Conservation (phyloP, 2,797 vertebrate species). For the Pipistrellus pygmaeus region DNA sequence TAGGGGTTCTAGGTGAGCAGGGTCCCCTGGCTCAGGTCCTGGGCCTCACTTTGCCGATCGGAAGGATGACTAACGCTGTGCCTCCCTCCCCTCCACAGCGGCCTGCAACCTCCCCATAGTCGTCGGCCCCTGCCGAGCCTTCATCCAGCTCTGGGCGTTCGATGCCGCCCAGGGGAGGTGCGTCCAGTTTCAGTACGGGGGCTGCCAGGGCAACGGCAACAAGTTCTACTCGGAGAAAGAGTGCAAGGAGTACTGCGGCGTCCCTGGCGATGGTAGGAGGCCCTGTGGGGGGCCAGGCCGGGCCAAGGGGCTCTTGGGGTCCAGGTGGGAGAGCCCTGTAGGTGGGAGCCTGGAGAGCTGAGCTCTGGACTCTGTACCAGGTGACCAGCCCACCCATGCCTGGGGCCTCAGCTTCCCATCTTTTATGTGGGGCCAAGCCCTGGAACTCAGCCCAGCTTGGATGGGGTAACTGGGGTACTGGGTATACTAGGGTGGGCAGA, state of each 20-base stretch:
- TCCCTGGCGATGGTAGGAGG: slow-evolving; percentile 87
- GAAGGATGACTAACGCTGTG: neutral
- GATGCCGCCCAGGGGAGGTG: slow-evolving; percentile 90
- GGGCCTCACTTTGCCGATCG: accelerated
- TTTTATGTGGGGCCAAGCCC: neutral
- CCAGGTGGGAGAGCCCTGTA: neutral
- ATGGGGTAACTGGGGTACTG: neutral
- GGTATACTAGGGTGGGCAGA: neutral
- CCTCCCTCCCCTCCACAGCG: slow-evolving; percentile 83
- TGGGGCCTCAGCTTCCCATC: neutral
- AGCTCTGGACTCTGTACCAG: neutral
- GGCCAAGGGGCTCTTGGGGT: neutral
- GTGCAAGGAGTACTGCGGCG: slow-evolving; percentile 96
- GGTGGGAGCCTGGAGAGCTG: neutral
- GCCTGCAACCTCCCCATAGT: slow-evolving; percentile 93
- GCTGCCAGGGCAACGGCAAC: slow-evolving; percentile 95
- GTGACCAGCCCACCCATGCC: neutral
- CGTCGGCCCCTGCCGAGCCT: slow-evolving; percentile 86
- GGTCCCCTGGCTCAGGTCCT: neutral
- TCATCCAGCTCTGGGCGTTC: slow-evolving; percentile 90
- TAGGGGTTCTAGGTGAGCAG: neutral
- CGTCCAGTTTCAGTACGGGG: slow-evolving; percentile 87
- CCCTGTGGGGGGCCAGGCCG: accelerated
- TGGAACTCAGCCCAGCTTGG: neutral
- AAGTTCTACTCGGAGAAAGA: slow-evolving; percentile 97